A percentile compares a stretch with the other conserved stretches of the same genome.
Conservation (phyloP, 2,113 vertebrate genomes). For the Spea bombifrons region DNA sequence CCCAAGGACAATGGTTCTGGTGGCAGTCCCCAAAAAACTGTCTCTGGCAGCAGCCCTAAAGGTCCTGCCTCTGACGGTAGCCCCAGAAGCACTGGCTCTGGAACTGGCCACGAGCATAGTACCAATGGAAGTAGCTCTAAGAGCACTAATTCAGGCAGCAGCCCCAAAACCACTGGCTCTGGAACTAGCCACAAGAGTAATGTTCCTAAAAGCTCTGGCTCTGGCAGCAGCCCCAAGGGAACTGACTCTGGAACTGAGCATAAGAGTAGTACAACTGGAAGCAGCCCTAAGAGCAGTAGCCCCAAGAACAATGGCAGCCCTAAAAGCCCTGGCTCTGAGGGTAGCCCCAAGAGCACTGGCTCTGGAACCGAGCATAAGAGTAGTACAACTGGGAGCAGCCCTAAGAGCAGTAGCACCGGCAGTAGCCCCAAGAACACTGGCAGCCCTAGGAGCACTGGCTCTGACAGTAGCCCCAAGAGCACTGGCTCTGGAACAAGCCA, state of each 20-base stretch:
- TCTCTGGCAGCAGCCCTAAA: too few species aligned
- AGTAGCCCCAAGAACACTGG: background rate
- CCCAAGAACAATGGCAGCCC: too few species aligned
- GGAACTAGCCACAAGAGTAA: background rate
- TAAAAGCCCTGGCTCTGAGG: too few species aligned
- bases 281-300: background rate
- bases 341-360: constrained; percentile 26
- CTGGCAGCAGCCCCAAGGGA: background rate
- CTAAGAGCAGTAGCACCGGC: background rate
- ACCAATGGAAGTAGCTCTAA: background rate
- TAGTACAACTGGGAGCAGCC: background rate
- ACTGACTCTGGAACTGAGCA: background rate
- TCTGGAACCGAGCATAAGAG: constrained; percentile 1
- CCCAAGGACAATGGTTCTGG: constrained; percentile 45
- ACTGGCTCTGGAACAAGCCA: constrained; percentile 43
- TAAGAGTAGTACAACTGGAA: constrained; percentile 1
- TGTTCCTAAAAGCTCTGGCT: constrained; percentile 1
- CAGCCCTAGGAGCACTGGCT: background rate
- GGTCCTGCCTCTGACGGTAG: too few species aligned
- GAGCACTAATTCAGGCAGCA: background rate
- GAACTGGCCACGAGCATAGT: background rate
- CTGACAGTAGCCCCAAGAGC: background rate
- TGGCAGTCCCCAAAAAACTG: background rate
- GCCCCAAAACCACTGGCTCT: background rate
- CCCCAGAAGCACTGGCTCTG: background rate